Evolutionary conservation across 1,140 invertebrate genomes (phyloP), one percentile per base, ranked within the genome.

Genomic region (Sitobion miscanthi): DNA sequence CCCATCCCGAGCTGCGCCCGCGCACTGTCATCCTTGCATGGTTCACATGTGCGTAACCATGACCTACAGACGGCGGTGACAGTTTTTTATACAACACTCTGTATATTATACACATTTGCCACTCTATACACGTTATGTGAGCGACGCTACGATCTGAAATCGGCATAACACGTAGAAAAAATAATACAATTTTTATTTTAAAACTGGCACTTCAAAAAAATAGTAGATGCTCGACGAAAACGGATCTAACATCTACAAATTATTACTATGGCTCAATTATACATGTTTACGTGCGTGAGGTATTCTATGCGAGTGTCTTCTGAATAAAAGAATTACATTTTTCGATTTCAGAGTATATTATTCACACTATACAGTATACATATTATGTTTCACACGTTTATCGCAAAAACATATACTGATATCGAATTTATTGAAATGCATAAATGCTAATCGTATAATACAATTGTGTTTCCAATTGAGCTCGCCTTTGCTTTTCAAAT

Each of bases 31-130:
- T 45, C 35, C 38, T 4, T 30, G 25, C 38, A 62, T 62, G 88
- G 54, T 69, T 62, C 38, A 45, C 38, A 69, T 90, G 89, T 69
- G 89, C 38, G 57, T 90, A 90, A 90, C 89, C 89, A 90, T 90
- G 89, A 90, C 89, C 89, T 90, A 90, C 89, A 90, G 89, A 35
- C 89, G 17, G 57, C 11, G 21, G 25, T 30, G 21, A 57, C 38
- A 11, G 21, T 45, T 88, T 69, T 69, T 90, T 90, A 11, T 62
- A 45, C 49, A 77, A 21, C 57, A 45, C 89, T 89, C 87, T 69
- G 89, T 90, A 42, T 45, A 35, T 30, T 47, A 54, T 85, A 11
- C 45, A 49, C 45, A 20, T 47, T 77, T 30, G n/a, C 25, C 17
- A n/a, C n/a, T 20, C 42, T 45, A 45, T 49, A 47, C 14, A 35